Base-by-base conservation (phyloP, 2,888 invertebrate genomes). In the Hartigia nigra region DNA sequence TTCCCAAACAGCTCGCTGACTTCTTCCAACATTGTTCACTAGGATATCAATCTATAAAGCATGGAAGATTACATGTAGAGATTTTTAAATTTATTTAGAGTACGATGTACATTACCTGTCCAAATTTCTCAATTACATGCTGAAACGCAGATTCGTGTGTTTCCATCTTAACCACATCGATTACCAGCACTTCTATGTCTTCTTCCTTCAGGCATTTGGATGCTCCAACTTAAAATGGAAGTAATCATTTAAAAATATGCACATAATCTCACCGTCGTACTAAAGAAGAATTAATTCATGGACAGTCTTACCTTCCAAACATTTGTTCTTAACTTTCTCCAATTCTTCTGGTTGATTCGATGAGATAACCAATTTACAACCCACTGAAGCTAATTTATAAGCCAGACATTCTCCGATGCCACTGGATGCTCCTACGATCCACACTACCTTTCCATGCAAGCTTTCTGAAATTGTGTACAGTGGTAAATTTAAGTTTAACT, bases 391-490 rank as follows among this genome's bases (percentile, higher is more conserved):
- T 76, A 96, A 91, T 32, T 93, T 93, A 82, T 95, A 93, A 0
- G 96, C 96, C 75, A 96, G 92, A 82, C 93, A 91, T 91, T 96
- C 95, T 3, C 97, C 97, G 81, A 97, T 97, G 23, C 97, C 97
- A 92, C 96, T 96, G 0, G 97, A 97, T 0, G 97, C 96, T 72
- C 97, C 97, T 1, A 96, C 96, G 84, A 97, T 95, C 95, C 97
- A 97, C 1, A 96, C 94, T 4, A 97, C 96, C 91, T 96, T 95
- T 0, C 95, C 95, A 74, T 92, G 91, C 77, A 95, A 90, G 4
- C 91, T 88, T 70, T 92, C 94, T 94, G 81, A 75, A 86, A 81
- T 79, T 82, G 79, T 39, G 1, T 39, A 23, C 5, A 39, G 14
- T 39, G 5, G 14, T 39, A 39, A 70, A 32, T 37, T 31, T 31